Percentiles rank a stretch among this genome's conserved stretches.
Conservation (phyloP, 2,888 invertebrate species). For the Drosophila pseudotakahashii region DNA sequence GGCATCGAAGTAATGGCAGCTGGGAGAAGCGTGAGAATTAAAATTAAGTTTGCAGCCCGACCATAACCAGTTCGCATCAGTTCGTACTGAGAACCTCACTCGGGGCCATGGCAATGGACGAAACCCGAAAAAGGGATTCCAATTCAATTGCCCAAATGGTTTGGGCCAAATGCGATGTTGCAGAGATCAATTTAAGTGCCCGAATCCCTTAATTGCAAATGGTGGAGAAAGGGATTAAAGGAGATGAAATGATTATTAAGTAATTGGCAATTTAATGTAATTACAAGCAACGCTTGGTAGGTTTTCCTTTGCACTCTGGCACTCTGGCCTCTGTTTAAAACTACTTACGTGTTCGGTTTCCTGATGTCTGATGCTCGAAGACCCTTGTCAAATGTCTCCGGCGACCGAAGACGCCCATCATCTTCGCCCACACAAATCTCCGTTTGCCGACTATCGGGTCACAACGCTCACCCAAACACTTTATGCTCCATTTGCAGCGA, state of each 20-base stretch:
- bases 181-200: conserved; percentile 20
- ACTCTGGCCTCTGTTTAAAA: background rate
- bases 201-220: conserved; percentile 13
- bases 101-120: background rate
- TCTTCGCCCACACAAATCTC: conserved; percentile 19
- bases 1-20: conserved; percentile 58
- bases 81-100: conserved; percentile 1
- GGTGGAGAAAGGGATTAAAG: background rate
- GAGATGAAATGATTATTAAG: conserved; percentile 9
- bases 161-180: conserved; percentile 5
- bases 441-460: conserved; percentile 30
- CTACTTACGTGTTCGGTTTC: conserved; percentile 8
- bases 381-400: conserved; percentile 33
- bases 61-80: conserved; percentile 12
- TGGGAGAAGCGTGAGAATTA: conserved; percentile 69
- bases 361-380: conserved; percentile 4
- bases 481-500: conserved; percentile 54
- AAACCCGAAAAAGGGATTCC: conserved; percentile 5
- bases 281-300: background rate
- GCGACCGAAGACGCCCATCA: conserved; percentile 8
- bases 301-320: background rate
- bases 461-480: conserved; percentile 31
- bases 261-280: conserved; percentile 12
- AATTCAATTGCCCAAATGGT: conserved; percentile 29
- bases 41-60: conserved; percentile 64